Evolutionary conservation across 2,797 vertebrate species (phyloP).

Genomic region (Syngnathus acus): DNA sequence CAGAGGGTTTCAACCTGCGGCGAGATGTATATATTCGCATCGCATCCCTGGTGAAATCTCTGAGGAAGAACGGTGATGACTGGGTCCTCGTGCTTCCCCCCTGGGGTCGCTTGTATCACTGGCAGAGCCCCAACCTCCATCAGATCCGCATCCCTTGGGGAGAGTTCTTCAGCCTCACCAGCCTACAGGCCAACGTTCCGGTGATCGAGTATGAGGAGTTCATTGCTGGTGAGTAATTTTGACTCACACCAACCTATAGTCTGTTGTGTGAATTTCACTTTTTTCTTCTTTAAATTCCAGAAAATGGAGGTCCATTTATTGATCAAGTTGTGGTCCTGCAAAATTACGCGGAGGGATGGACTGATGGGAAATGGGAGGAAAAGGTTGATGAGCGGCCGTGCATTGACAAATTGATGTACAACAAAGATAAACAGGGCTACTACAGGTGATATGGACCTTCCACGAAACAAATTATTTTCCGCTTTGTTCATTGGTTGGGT

Average conservation of each 20-base stretch:
- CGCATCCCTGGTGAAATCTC: constrained; percentile 84
- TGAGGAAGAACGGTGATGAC: constrained; percentile 75
- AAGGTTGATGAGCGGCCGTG: constrained; percentile 86
- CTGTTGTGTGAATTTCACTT: neutral
- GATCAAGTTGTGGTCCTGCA: constrained; percentile 90
- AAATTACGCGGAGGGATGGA: constrained; percentile 91
- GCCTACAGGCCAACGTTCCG: constrained; percentile 83
- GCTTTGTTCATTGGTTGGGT: neutral
- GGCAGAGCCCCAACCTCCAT: constrained; percentile 88
- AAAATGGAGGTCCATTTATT: constrained; percentile 93
- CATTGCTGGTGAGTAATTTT: constrained; percentile 75
- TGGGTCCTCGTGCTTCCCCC: constrained; percentile 94
- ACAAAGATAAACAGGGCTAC: constrained; percentile 84
- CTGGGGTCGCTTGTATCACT: constrained; percentile 94
- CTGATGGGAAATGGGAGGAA: constrained; percentile 92
- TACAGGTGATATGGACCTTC: constrained; percentile 74
- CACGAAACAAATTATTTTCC: neutral
- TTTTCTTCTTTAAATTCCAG: constrained; percentile 51
- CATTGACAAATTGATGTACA: constrained; percentile 82
- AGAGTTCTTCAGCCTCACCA: constrained; percentile 85
- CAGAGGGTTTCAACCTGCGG: constrained; percentile 93
- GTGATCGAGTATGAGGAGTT: constrained; percentile 93
- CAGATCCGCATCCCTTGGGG: constrained; percentile 87
- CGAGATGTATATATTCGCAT: constrained; percentile 90
- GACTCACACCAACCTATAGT: neutral